Percentiles rank a stretch among this genome's conserved stretches.
phyloP scores from a whole-genome alignment of 2,113 vertebrate species.

The Callaeas wilsoni region DNA sequence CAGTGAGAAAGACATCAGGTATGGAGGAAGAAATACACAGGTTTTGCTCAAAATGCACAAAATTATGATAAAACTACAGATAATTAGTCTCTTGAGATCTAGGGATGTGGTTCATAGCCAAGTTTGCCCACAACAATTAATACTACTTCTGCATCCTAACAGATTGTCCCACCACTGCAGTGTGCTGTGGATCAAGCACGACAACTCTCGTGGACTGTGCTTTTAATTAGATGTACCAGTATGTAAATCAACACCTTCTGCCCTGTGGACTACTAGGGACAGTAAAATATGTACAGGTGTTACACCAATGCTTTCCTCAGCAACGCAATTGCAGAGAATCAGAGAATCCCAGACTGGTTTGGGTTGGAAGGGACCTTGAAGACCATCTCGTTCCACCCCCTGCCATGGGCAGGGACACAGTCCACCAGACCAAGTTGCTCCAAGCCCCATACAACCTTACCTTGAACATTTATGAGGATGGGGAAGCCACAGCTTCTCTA shows the following conservation, averaged over 20 bases:
- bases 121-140: not conserved
- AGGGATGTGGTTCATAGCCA: not conserved
- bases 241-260: not conserved
- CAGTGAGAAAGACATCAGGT: not conserved
- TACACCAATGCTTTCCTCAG: not conserved
- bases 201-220: not conserved
- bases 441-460: not conserved
- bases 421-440: not conserved
- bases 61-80: not conserved
- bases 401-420: not conserved
- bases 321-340: not conserved
- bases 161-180: not conserved
- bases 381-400: accelerated
- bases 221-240: not conserved
- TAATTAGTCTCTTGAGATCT: not conserved
- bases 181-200: accelerated
- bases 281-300: not conserved
- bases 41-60: not conserved
- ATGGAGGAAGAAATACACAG: not conserved
- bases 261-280: not conserved
- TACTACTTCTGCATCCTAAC: not conserved
- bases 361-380: not conserved
- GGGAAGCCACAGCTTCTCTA: not conserved
- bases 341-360: not conserved
- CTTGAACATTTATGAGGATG: not conserved